These are phyloP conservation scores for Isotomurus palustris DNA, from an alignment of 2,888 invertebrate species.

Conservation along the genomic window DNA sequence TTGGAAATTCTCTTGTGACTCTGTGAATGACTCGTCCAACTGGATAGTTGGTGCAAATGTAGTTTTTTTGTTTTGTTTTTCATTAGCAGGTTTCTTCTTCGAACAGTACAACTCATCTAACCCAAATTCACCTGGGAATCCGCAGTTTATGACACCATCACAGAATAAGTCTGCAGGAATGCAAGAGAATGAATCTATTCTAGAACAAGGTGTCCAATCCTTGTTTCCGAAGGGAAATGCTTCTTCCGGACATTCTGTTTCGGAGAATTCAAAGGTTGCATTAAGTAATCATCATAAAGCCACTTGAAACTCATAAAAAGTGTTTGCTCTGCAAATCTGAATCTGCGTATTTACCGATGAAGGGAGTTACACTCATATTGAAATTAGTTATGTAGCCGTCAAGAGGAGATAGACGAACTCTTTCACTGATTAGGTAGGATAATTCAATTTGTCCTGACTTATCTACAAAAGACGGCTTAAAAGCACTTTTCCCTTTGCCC, in stretches of 20 bases:
- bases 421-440: background rate
- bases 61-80: background rate
- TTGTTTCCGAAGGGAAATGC: conserved; percentile 6
- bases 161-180: conserved; percentile 4
- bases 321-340: too few species aligned
- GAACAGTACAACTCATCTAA: conserved; percentile 1
- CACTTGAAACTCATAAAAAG: too few species aligned
- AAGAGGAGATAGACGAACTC: background rate
- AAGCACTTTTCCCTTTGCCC: background rate
- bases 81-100: background rate
- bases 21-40: too few species aligned
- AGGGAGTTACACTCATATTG: conserved; percentile 7
- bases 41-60: too few species aligned
- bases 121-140: background rate
- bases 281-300: too few species aligned
- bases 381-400: background rate
- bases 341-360: conserved; percentile 1
- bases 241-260: conserved; percentile 6
- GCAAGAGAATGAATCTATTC: conserved; percentile 5
- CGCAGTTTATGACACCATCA: conserved; percentile 7
- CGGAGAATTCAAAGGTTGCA: too few species aligned
- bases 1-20: background rate
- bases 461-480: background rate
- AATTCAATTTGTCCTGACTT: background rate
- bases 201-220: background rate